Conservation (phyloP, 2,888 invertebrate genomes). For the Pheosia gnoma region DNA sequence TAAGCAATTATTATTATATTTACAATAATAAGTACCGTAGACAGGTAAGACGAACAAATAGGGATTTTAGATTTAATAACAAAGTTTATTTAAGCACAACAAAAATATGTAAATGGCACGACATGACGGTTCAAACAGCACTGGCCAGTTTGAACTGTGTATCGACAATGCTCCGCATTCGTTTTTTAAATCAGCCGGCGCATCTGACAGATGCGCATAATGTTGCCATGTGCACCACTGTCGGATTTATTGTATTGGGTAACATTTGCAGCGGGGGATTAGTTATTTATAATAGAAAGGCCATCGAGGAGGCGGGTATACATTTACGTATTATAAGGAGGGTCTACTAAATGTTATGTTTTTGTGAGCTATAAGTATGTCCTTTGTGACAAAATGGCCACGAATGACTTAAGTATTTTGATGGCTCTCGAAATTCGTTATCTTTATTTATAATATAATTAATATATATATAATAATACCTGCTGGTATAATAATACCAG, state of each 20-base stretch:
- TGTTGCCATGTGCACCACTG: constrained; percentile 74
- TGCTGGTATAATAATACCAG: too few species aligned
- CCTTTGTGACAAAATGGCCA: too few species aligned
- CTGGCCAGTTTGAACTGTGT: constrained; percentile 57
- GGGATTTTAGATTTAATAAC: too few species aligned
- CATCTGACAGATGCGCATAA: constrained; percentile 77
- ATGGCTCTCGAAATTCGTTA: too few species aligned
- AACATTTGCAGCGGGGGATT: constrained; percentile 36
- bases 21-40: too few species aligned
- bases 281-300: constrained; percentile 10
- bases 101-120: background rate
- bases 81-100: too few species aligned
- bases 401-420: too few species aligned
- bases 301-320: constrained; percentile 10
- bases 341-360: background rate
- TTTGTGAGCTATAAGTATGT: too few species aligned
- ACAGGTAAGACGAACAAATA: too few species aligned
- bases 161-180: constrained; percentile 67
- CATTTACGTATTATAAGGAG: background rate
- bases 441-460: too few species aligned
- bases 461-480: too few species aligned
- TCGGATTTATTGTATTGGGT: constrained; percentile 56
- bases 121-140: constrained; percentile 22
- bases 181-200: constrained; percentile 75
- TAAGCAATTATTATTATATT: too few species aligned